Evolutionary conservation across 2,888 invertebrate species (phyloP), one percentile per base, ranked within the genome.

Genomic region (Cheiracanthium punctorium): DNA sequence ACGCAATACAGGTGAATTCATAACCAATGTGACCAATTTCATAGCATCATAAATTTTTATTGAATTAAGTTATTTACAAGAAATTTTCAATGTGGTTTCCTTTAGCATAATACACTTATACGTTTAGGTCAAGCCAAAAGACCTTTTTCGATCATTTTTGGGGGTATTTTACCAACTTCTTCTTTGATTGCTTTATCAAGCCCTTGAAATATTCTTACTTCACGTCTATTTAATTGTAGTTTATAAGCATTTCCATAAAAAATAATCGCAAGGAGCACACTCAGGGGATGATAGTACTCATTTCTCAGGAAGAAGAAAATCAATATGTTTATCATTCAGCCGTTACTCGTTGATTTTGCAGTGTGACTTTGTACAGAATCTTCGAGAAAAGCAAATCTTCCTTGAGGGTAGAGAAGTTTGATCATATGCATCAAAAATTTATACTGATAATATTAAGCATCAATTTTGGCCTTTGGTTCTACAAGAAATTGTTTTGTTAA

Each of bases 181-280:
- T 67, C 67, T 67, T 67, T 67, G 67, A 67, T 24, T 29, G 24
- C 67, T 30, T 67, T 67, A 24, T 67, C 28, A 67, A 67, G 67
- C 67, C 67, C 10, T 30, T 67, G 10, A 67, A 67, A 8, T 67
- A 10, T 67, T 67, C 67, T 29, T 1, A 52, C 1, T 14, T 70
- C 71, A 17, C 24, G 20, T 33, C 69, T 69, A 33, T 41, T 28
- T 24, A 79, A 52, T 33, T 17, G 12, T 28, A 4, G 24, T 29
- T 30, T 79, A 64, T 29, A 84, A 20, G 24, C 33, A 70, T 8
- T 37, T 28, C 72, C 72, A 84, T 8, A 79, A 43, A 14, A 67
- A 69, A 84, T 72, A 79, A 29, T 79, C 77, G 32, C 70, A 48
- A 29, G 84, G 77, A 29, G 82, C 76, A 37, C 37, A 32, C 32